phyloP scores from a whole-genome alignment of 1,140 invertebrate genomes.

The Arctopsyche grandis region DNA sequence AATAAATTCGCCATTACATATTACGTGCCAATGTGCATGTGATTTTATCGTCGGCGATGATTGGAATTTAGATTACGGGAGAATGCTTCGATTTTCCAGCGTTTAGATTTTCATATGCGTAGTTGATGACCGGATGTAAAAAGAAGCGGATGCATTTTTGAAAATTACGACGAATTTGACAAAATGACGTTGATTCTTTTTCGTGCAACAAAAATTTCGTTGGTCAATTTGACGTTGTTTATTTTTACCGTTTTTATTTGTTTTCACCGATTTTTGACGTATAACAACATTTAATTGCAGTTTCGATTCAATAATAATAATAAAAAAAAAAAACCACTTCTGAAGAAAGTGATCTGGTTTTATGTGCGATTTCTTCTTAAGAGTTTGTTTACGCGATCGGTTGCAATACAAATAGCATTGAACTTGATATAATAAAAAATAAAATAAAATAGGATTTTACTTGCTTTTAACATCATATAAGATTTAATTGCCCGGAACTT shows the following conservation, averaged over 20 bases:
- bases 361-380: background rate
- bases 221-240: too few relatives aligned
- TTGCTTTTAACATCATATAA: too few relatives aligned
- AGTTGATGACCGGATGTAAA: background rate
- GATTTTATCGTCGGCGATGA: background rate
- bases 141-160: background rate
- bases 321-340: slow-evolving; percentile 1
- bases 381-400: background rate
- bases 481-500: too few relatives aligned
- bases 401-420: background rate
- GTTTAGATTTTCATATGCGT: background rate
- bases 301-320: background rate
- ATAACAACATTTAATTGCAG: slow-evolving; percentile 1
- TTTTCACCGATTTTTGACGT: background rate
- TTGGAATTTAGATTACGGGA: background rate
- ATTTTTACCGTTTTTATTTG: too few relatives aligned
- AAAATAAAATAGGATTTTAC: too few relatives aligned
- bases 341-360: slow-evolving; percentile 21
- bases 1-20: slow-evolving; percentile 8
- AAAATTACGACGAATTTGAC: background rate
- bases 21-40: too few relatives aligned
- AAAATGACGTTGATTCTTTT: background rate
- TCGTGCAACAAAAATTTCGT: too few relatives aligned
- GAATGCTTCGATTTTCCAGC: background rate
- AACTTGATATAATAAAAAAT: background rate